Evolutionary conservation across 2,797 vertebrate genomes (phyloP), one percentile per base, ranked within the genome.

Genomic region (Discoglossus pictus): DNA sequence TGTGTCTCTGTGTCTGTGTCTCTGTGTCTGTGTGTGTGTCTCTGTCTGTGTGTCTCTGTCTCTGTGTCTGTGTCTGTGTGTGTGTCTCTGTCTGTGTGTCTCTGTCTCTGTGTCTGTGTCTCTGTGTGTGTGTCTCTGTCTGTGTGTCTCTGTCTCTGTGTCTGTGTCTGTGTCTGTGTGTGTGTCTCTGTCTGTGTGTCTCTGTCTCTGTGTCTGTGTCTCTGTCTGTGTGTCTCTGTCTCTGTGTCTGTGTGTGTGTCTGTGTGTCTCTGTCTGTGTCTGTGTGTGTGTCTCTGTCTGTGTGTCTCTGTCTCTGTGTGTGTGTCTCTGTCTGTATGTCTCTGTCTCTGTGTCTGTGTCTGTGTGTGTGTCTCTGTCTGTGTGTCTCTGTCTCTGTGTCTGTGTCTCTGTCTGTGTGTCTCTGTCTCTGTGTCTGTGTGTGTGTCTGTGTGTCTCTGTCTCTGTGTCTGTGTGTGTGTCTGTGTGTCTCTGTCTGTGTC

Each of bases 291-390:
- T 58, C 2, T 58, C 6, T 58, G 6, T 58, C 4, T 59, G 2
- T 59, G 9, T 59, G 2, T 59, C 2, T 59, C 3, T 59, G 4
- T 59, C 38, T 59, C 7, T 59, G 35, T 58, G 2, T 58, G 8
- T 58, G 4, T 58, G 3, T 59, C 4, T 59, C 38, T 59, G 38
- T 59, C 11, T 59, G 2, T 59, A 13, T 43, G 3, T 59, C 2
- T 43, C 6, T 43, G 7, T 51, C 7, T 51, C 7, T 51, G 1
- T 62, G 4, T 48, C 25, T 62, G 2, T 48, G 1, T 62, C 9
- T 36, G 9, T 62, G 1, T 48, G 15, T 62, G 9, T 50, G 2
- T 48, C 2, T 62, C 3, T 62, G 12, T 62, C 6, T 62, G 2
- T 48, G n/a, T 62, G 9, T 62, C 13, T 50, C 18, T 48, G 7